Conservation (phyloP, 2,113 vertebrate genomes). For the Petrocephalus zakoni region DNA sequence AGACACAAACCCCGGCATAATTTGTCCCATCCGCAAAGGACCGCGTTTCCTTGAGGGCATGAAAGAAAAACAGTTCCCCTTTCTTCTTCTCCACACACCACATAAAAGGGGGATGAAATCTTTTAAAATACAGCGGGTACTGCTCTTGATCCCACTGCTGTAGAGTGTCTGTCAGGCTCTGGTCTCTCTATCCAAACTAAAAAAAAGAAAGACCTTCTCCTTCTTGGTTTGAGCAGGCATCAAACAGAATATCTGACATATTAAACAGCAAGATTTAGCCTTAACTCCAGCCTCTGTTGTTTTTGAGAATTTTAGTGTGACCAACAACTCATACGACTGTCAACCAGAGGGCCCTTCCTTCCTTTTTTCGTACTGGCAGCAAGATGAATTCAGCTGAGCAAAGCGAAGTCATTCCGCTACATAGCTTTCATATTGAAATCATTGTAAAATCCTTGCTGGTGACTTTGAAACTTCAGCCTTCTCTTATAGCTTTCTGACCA, state of each 20-base stretch:
- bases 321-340: constrained; percentile 5
- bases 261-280: constrained; percentile 14
- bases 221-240: constrained; percentile 2
- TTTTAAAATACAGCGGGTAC: constrained; percentile 7
- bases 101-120: neutral
- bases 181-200: neutral
- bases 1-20: neutral
- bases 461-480: constrained; percentile 4
- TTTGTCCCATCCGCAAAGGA: neutral
- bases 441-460: neutral
- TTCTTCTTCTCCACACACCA: constrained; percentile 8
- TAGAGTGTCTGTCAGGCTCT: neutral
- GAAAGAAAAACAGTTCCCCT: constrained; percentile 15
- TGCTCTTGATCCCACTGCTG: neutral
- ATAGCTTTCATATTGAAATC: neutral
- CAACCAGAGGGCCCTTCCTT: neutral
- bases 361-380: neutral
- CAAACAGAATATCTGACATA: constrained; percentile 17
- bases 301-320: constrained; percentile 8
- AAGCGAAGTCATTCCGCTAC: neutral
- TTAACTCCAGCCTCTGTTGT: constrained; percentile 14
- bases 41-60: neutral
- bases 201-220: neutral
- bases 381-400: neutral
- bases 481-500: neutral